These are phyloP conservation scores for Propithecus deckenii DNA, from an alignment of 2,797 vertebrate genomes.

Conservation along the genomic window DNA sequence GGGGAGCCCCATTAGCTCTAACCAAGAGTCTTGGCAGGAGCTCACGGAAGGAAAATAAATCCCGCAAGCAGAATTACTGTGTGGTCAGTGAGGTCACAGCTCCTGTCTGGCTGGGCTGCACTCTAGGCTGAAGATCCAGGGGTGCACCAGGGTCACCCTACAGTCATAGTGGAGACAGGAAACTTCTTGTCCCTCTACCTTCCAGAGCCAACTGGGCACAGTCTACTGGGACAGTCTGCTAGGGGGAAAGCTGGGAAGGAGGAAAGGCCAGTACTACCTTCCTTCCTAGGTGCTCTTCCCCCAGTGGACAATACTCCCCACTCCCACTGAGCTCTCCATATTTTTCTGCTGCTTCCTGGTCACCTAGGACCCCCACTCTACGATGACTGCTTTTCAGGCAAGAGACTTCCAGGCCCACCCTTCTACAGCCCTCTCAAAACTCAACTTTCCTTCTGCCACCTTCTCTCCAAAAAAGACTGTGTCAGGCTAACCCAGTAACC, in stretches of 20 bases:
- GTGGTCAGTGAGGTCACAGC: conserved; percentile 42
- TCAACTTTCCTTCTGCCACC: background rate
- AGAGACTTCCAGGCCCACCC: background rate
- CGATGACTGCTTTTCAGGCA: background rate
- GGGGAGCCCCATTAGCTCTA: conserved; percentile 62
- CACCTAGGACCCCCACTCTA: background rate
- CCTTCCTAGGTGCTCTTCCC: background rate
- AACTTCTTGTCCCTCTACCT: background rate
- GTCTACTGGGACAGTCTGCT: background rate
- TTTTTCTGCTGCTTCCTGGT: background rate
- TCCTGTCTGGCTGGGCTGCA: conserved; percentile 20
- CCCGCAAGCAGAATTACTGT: conserved; percentile 33
- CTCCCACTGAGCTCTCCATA: background rate
- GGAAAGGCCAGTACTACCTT: background rate
- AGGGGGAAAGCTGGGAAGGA: background rate
- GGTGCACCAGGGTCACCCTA: background rate
- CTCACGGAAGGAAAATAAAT: conserved; percentile 55
- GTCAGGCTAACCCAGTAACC: background rate
- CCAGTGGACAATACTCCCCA: background rate
- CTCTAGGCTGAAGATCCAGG: background rate
- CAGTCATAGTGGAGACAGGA: background rate
- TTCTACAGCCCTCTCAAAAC: background rate
- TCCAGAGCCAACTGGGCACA: background rate
- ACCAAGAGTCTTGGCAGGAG: conserved; percentile 69
- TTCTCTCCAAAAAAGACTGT: background rate